phyloP scores from a whole-genome alignment of 2,113 vertebrate genomes.

The Nanorana parkeri region DNA sequence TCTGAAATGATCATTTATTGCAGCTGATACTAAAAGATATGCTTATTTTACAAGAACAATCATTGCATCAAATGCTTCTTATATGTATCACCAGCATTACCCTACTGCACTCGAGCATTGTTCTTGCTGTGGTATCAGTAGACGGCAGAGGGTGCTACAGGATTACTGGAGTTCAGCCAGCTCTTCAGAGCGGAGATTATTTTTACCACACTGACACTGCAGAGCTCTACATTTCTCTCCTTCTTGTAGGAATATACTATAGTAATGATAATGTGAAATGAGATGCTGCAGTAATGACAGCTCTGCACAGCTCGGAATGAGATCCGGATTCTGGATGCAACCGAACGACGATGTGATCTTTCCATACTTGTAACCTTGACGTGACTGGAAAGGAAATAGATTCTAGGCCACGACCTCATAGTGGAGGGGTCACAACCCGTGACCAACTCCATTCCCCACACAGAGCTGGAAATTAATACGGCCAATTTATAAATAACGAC shows the following conservation, averaged over 20 bases:
- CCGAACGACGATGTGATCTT: not conserved
- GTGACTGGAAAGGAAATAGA: not conserved
- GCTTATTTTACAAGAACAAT: too few relatives aligned
- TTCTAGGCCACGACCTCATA: not conserved
- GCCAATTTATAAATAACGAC: not conserved
- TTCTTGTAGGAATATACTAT: too few relatives aligned
- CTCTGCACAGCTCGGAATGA: not conserved
- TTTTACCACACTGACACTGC: not conserved
- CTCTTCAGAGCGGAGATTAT: not conserved
- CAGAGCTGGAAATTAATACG: not conserved
- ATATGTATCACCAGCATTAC: too few relatives aligned
- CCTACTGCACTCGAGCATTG: too few relatives aligned
- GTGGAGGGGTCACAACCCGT: not conserved
- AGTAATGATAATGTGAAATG: not conserved
- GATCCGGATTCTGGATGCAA: too few relatives aligned
- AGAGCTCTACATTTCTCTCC: not conserved
- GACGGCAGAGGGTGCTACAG: constrained; percentile 45
- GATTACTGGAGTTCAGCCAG: constrained; percentile 10
- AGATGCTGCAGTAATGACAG: not conserved
- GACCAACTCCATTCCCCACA: not conserved
- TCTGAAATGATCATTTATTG: too few relatives aligned
- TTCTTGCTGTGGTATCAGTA: not conserved
- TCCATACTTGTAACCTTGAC: not conserved
- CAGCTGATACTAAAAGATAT: too few relatives aligned
- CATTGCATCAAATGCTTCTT: too few relatives aligned